These are phyloP conservation scores for Steinernema khuongi DNA, from an alignment of 1,140 invertebrate species.

Conservation along the genomic window DNA sequence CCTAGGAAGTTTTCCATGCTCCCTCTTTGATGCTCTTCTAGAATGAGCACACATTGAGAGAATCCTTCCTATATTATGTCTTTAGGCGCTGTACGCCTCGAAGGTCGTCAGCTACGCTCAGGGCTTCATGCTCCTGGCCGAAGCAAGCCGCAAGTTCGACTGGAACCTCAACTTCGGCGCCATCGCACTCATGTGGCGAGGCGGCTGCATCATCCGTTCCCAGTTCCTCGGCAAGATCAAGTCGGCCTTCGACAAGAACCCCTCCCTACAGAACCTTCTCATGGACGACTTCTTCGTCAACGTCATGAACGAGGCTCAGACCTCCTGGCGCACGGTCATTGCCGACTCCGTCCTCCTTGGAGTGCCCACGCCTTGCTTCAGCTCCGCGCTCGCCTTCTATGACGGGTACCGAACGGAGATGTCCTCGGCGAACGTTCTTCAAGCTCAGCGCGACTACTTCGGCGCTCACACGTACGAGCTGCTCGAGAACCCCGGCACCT, in stretches of 20 bases:
- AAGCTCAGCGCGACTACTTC: constrained; percentile 97
- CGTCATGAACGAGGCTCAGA: constrained; percentile 69
- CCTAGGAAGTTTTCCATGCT: constrained; percentile 10
- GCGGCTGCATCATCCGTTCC: constrained; percentile 95
- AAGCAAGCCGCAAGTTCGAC: constrained; percentile 80
- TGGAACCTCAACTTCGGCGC: constrained; percentile 97
- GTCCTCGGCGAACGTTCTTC: constrained; percentile 42
- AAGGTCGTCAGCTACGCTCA: constrained; percentile 99
- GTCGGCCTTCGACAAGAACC: constrained; percentile 85
- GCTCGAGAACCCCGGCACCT: constrained; percentile 76
- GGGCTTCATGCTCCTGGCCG: constrained; percentile 94
- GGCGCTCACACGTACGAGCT: constrained; percentile 97
- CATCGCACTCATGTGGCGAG: constrained; percentile 98
- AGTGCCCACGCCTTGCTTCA: constrained; percentile 84
- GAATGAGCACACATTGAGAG: constrained; percentile 3
- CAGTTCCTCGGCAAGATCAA: constrained; percentile 95
- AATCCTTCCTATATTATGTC: constrained; percentile 16
- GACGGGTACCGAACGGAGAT: constrained; percentile 74
- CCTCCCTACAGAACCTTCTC: constrained; percentile 79
- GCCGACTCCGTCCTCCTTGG: constrained; percentile 68
- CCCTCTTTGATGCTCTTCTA: not conserved
- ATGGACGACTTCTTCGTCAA: constrained; percentile 87
- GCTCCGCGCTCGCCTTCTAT: constrained; percentile 88
- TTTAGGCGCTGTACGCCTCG: constrained; percentile 84
- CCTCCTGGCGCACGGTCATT: constrained; percentile 64